Conservation (phyloP, 2,797 vertebrate species). For the Champsocephalus esox region DNA sequence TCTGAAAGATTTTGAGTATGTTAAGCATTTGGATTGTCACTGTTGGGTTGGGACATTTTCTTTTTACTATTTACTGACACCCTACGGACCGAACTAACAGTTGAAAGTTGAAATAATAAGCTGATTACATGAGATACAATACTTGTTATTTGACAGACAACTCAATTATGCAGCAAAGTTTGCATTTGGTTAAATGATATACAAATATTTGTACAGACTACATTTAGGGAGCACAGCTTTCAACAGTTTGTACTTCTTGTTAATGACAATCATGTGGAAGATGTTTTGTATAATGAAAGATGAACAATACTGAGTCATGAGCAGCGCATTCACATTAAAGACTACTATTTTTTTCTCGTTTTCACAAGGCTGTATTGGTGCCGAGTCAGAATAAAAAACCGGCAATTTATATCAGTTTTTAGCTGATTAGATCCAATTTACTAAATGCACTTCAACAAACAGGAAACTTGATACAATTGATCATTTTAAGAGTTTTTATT, state of each 20-base stretch:
- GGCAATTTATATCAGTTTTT: background rate
- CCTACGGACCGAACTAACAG: background rate
- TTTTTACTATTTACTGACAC: background rate
- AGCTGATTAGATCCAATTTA: background rate
- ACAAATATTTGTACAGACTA: background rate
- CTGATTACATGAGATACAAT: too few species aligned
- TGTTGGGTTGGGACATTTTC: background rate
- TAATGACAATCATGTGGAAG: background rate
- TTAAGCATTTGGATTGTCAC: background rate
- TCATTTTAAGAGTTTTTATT: background rate
- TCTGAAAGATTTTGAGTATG: background rate
- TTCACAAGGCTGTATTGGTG: background rate
- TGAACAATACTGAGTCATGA: background rate
- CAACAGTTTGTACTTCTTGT: background rate
- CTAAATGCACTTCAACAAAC: background rate
- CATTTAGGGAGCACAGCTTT: background rate
- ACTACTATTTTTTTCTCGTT: background rate
- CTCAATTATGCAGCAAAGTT: background rate
- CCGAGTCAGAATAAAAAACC: background rate
- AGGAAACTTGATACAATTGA: background rate
- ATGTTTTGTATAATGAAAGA: background rate
- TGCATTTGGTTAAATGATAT: background rate
- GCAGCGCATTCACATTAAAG: background rate
- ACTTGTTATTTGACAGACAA: too few species aligned
- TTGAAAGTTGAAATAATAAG: background rate